Evolutionary conservation across 2,113 vertebrate genomes (phyloP).

Genomic region (Climacteris rufus): DNA sequence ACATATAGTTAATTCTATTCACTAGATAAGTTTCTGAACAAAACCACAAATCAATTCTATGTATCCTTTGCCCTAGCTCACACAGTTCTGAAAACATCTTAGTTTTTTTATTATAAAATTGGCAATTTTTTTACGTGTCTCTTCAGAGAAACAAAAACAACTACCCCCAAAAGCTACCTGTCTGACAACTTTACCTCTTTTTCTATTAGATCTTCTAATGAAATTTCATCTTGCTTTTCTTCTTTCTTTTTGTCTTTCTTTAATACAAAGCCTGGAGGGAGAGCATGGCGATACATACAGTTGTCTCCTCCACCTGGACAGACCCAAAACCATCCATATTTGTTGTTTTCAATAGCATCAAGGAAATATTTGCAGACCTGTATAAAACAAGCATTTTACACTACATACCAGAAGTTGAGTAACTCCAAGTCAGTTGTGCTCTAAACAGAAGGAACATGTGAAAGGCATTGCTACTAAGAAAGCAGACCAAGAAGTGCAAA

Average conservation of each 20-base stretch:
- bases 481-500: neutral
- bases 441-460: neutral
- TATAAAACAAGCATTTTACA: neutral
- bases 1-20: neutral
- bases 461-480: neutral
- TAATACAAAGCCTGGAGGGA: conserved; percentile 93
- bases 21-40: neutral
- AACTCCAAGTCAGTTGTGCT: neutral
- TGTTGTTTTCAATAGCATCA: conserved; percentile 96
- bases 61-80: neutral
- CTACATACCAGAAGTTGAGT: neutral
- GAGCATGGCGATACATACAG: conserved; percentile 96
- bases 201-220: conserved; percentile 96
- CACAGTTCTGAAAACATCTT: neutral
- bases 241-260: conserved; percentile 98
- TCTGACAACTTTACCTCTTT: conserved; percentile 81
- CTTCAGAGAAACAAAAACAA: neutral
- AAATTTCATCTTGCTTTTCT: conserved; percentile 90
- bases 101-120: neutral
- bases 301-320: conserved; percentile 88
- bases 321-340: conserved; percentile 99
- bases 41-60: neutral
- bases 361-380: conserved; percentile 96
- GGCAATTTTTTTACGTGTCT: neutral
- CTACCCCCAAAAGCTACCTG: neutral